phyloP scores from a whole-genome alignment of 2,797 vertebrate species.

The Synanceia verrucosa region DNA sequence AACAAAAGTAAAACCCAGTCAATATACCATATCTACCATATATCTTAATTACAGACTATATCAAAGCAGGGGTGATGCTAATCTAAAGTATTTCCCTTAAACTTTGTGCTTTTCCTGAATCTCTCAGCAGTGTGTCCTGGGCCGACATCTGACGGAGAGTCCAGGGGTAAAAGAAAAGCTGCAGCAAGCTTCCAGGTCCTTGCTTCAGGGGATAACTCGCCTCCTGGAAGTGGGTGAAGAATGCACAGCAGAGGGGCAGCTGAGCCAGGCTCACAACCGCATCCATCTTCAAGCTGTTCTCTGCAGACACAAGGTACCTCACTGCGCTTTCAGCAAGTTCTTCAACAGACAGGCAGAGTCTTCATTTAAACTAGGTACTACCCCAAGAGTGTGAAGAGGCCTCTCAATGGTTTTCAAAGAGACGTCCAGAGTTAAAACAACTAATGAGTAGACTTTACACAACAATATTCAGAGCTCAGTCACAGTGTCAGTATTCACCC shows the following conservation, averaged over 20 bases:
- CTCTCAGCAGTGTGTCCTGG: conserved; percentile 49
- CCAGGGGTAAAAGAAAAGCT: conserved; percentile 72
- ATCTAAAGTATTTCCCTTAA: conserved; percentile 19
- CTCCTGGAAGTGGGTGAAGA: conserved; percentile 85
- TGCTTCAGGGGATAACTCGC: conserved; percentile 81
- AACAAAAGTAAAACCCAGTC: background rate
- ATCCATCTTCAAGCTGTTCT: conserved; percentile 79
- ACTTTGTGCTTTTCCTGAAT: conserved; percentile 25
- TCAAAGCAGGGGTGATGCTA: background rate
- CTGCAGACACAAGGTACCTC: conserved; percentile 86
- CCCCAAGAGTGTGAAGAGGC: conserved; percentile 8
- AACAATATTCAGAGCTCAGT: background rate
- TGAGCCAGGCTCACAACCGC: conserved; percentile 75
- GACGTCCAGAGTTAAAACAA: background rate
- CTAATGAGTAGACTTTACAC: background rate
- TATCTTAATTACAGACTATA: background rate
- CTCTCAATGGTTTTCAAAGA: conserved; percentile 25
- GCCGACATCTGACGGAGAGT: conserved; percentile 75
- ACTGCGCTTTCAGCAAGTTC: conserved; percentile 38
- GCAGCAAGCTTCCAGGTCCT: conserved; percentile 75
- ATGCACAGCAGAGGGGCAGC: conserved; percentile 72
- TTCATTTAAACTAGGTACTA: conserved; percentile 13
- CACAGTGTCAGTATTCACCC: background rate
- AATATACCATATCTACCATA: no score
- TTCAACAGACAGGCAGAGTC: conserved; percentile 16